Evolutionary conservation across 2,797 vertebrate genomes (phyloP), one percentile per base, ranked within the genome.

Genomic region (Zenarchopterus dispar): DNA sequence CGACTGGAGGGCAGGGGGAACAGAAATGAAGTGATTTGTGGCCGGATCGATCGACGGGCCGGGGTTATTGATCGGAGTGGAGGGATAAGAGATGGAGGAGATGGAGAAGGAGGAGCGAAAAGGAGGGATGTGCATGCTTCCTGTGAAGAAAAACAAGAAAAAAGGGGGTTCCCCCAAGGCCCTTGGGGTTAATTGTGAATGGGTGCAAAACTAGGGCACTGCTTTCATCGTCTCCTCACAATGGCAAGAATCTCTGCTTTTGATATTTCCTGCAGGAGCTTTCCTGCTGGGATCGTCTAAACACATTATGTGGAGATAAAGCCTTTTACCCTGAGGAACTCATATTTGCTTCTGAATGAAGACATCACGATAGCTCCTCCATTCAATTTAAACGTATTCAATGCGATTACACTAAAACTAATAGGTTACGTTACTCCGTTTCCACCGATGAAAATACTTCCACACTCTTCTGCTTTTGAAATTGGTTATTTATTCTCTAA

Each of bases 11-110:
- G 42, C 41, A 54, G 49, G 78, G 77, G 77, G 75, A 76, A 79
- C 28, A 78, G 85, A 91, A 93, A 93, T 90, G 73, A 88, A 90
- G 90, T 92, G 86, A 92, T 93, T 90, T 92, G 88, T 78, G 88
- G 81, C 80, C 44, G 6, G 77, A 93, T 93, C 52, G 92, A 93
- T 92, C 56, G 39, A 8, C 23, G 61, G 84, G 71, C 77, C 70
- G 33, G 57, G 54, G 74, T 41, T 91, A 94, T 94, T 88, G 91
- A 94, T 92, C 84, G 88, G 77, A 62, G 72, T 52, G 67, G 76
- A 73, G 64, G 65, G 65, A 75, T 68, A 67, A 45, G 62, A 67
- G 65, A 65, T n/a, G 53, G 39, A 67, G 77, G 44, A 45, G 61
- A 49, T 55, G 59, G 52, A 73, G 52, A 31, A 52, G 64, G 53